These are phyloP conservation scores for Dilophus febrilis DNA, from an alignment of 2,888 invertebrate species.

Conservation along the genomic window DNA sequence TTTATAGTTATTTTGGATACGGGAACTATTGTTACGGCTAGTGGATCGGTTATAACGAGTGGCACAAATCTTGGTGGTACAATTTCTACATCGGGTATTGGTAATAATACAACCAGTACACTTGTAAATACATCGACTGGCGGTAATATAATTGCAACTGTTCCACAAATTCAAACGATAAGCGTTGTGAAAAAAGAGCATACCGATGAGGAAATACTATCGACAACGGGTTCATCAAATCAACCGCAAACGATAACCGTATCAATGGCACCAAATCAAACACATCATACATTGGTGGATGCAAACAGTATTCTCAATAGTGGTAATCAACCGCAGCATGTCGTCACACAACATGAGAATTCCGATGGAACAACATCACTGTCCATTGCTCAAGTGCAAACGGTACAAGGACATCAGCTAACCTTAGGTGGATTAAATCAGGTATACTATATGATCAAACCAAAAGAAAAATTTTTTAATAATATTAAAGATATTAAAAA, in stretches of 20 bases:
- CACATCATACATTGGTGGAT: slow-evolving; percentile 2
- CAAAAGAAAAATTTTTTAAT: slow-evolving; percentile 25
- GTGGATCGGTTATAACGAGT: not conserved
- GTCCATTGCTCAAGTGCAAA: slow-evolving; percentile 30
- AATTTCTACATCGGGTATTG: not conserved
- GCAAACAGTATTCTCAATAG: slow-evolving; percentile 3
- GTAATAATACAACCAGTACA: not conserved
- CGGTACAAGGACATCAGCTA: slow-evolving; percentile 30
- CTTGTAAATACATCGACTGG: not conserved
- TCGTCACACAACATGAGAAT: slow-evolving; percentile 29
- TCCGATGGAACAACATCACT: slow-evolving; percentile 28
- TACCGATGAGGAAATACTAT: slow-evolving; percentile 21
- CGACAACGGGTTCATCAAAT: slow-evolving; percentile 5
- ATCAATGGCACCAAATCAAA: slow-evolving; percentile 10
- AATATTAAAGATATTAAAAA: not conserved
- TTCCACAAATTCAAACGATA: too few relatives aligned
- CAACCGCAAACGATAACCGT: slow-evolving; percentile 13
- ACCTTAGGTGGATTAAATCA: slow-evolving; percentile 29
- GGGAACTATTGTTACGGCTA: too few relatives aligned
- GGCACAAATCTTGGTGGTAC: not conserved
- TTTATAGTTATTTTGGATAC: not conserved
- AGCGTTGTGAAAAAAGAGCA: slow-evolving; percentile 26
- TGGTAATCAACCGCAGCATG: slow-evolving; percentile 17
- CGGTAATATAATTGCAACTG: not conserved
- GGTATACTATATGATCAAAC: slow-evolving; percentile 16